A percentile compares a stretch with the other conserved stretches of the same genome.
Conservation (phyloP, 2,888 invertebrate species). For the Chloroclysta siterata region DNA sequence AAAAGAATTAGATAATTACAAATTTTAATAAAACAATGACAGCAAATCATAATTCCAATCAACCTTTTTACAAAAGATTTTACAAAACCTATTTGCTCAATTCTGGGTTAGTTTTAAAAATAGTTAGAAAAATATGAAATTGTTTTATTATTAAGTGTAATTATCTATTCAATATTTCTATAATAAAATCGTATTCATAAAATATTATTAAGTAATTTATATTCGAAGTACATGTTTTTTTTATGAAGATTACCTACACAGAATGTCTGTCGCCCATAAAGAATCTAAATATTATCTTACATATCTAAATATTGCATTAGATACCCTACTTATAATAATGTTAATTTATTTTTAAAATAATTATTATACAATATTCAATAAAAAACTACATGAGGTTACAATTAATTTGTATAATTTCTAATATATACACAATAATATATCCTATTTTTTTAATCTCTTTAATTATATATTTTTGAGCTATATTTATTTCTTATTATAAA, state of each 20-base stretch:
- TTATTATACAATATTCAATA: conserved; percentile 26
- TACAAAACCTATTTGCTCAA: conserved; percentile 4
- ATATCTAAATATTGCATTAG: neutral
- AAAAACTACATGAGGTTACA: conserved; percentile 30
- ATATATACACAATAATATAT: conserved; percentile 24
- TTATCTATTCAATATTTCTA: neutral
- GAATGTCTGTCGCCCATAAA: neutral
- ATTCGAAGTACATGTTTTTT: neutral
- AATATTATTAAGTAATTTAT: neutral
- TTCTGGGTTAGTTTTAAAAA: neutral
- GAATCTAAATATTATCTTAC: conserved; percentile 2
- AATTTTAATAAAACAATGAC: too few relatives aligned
- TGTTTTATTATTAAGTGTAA: conserved; percentile 11
- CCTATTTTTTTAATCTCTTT: conserved; percentile 35
- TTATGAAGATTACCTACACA: neutral
- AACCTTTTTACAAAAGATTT: too few relatives aligned
- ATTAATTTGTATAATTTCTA: conserved; percentile 26
- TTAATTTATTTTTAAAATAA: conserved; percentile 16
- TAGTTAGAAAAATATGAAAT: neutral
- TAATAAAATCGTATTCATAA: neutral
- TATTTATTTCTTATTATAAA: conserved; percentile 39
- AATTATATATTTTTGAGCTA: conserved; percentile 43
- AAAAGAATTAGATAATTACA: conserved; percentile 5
- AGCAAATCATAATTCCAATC: too few relatives aligned
- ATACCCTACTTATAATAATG: conserved; percentile 2